Percentiles rank a stretch among this genome's conserved stretches.
phyloP scores from a whole-genome alignment of 2,888 invertebrate species.

The Phasia obesa region DNA sequence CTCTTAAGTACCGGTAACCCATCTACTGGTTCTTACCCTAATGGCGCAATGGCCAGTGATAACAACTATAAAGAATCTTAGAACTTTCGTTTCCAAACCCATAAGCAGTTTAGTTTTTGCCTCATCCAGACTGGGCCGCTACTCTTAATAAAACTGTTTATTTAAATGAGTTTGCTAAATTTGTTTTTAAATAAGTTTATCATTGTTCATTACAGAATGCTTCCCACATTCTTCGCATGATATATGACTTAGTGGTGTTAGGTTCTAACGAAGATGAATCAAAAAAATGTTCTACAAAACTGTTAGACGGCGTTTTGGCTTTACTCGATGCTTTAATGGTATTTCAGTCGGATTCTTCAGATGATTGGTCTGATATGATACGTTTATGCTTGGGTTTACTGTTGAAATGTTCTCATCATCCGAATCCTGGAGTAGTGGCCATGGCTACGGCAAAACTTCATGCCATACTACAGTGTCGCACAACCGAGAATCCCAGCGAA shows the following conservation, averaged over 20 bases:
- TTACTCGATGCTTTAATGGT: slow-evolving; percentile 84
- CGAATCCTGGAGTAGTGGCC: slow-evolving; percentile 84
- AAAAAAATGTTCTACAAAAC: slow-evolving; percentile 83
- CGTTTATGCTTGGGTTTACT: slow-evolving; percentile 83
- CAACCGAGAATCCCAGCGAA: slow-evolving; percentile 84
- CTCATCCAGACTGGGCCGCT: too few relatives aligned
- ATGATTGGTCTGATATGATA: slow-evolving; percentile 85
- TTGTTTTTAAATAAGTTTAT: background rate
- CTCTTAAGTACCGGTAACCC: too few relatives aligned
- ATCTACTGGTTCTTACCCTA: too few relatives aligned
- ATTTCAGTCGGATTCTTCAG: slow-evolving; percentile 83
- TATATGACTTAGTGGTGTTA: slow-evolving; percentile 84
- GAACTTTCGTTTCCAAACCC: too few relatives aligned
- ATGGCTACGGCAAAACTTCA: slow-evolving; percentile 86
- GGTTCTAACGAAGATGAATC: slow-evolving; percentile 83
- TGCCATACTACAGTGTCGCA: slow-evolving; percentile 84
- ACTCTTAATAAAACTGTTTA: background rate
- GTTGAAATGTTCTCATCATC: slow-evolving; percentile 83
- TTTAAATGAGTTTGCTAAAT: background rate
- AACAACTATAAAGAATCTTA: too few relatives aligned
- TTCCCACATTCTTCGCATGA: slow-evolving; percentile 84
- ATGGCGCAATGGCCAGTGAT: too few relatives aligned
- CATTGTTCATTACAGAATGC: slow-evolving; percentile 81
- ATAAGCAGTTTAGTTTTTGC: too few relatives aligned
- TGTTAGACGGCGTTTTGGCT: slow-evolving; percentile 84